A percentile compares a stretch with the other conserved stretches of the same genome.
Evolutionary conservation across 2,888 invertebrate genomes (phyloP).

Genomic region (Meta bourneti): DNA sequence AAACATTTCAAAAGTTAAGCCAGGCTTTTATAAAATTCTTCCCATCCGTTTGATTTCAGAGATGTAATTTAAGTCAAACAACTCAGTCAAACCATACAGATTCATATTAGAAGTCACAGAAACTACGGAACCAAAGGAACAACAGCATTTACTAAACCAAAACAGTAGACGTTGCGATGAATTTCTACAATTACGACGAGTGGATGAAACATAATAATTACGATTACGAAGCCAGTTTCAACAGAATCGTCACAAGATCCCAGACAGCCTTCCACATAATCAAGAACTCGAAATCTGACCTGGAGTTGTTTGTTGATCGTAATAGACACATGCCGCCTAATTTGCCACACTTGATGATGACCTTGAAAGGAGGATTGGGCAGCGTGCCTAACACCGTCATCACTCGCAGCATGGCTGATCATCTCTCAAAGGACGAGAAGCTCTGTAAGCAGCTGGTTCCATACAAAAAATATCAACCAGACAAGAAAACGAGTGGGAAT

Average conservation of each 20-base stretch:
- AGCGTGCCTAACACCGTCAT: slow-evolving; percentile 18
- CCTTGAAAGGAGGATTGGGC: slow-evolving; percentile 27
- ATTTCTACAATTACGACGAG: background rate
- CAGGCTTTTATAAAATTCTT: no score
- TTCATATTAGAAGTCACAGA: no score
- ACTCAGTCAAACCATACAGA: no score
- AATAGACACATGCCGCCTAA: slow-evolving; percentile 2
- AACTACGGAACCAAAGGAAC: no score
- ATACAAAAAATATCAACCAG: slow-evolving; percentile 12
- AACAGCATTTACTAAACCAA: no score
- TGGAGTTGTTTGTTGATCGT: background rate
- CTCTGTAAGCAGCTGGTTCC: background rate
- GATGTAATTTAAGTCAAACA: no score
- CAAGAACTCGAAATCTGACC: background rate
- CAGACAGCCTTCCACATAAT: slow-evolving; percentile 9
- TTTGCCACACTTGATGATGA: slow-evolving; percentile 3
- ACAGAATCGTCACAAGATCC: slow-evolving; percentile 18
- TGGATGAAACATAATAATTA: slow-evolving; percentile 20
- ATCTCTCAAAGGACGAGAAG: background rate
- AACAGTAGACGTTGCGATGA: no score
- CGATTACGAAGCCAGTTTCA: background rate
- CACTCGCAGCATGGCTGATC: background rate
- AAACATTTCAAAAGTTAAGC: no score
- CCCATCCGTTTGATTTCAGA: no score
- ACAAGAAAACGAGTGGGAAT: no score